phyloP scores from a whole-genome alignment of 2,797 vertebrate species.

The Serranus cabrilla region DNA sequence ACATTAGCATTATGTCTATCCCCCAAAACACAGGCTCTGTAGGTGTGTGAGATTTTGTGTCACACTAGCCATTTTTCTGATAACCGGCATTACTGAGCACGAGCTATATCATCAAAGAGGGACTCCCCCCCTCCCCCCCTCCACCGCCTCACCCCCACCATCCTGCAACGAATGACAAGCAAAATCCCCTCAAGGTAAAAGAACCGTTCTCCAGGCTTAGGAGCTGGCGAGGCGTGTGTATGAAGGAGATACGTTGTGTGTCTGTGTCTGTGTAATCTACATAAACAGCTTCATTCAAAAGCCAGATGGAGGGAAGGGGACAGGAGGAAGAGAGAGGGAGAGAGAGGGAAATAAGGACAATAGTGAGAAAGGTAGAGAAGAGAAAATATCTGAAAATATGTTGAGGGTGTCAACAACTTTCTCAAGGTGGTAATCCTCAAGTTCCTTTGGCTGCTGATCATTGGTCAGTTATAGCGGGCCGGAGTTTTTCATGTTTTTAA shows the following conservation, averaged over 20 bases:
- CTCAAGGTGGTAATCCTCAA: not conserved
- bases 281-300: slow-evolving; percentile 61
- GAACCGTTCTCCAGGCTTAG: slow-evolving; percentile 52
- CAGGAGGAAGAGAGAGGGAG: not conserved
- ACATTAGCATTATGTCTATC: slow-evolving; percentile 40
- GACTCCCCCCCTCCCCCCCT: slow-evolving; percentile 5
- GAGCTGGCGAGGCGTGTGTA: slow-evolving; percentile 40
- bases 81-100: slow-evolving; percentile 64
- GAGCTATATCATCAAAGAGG: slow-evolving; percentile 72
- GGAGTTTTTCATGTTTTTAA: no score
- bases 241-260: slow-evolving; percentile 46
- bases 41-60: slow-evolving; percentile 38
- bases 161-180: slow-evolving; percentile 64
- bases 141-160: slow-evolving; percentile 37
- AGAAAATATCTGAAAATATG: not conserved
- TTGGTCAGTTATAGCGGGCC: no score
- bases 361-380: not conserved
- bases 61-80: slow-evolving; percentile 40
- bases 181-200: slow-evolving; percentile 74
- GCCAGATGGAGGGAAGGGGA: slow-evolving; percentile 18
- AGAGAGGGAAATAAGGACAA: not conserved
- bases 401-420: not conserved
- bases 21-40: slow-evolving; percentile 40
- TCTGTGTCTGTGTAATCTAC: slow-evolving; percentile 48
- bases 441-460: not conserved